Base-by-base conservation (phyloP, 53 echinoderm and acorn worm species). In the Actinopyga echinites region DNA sequence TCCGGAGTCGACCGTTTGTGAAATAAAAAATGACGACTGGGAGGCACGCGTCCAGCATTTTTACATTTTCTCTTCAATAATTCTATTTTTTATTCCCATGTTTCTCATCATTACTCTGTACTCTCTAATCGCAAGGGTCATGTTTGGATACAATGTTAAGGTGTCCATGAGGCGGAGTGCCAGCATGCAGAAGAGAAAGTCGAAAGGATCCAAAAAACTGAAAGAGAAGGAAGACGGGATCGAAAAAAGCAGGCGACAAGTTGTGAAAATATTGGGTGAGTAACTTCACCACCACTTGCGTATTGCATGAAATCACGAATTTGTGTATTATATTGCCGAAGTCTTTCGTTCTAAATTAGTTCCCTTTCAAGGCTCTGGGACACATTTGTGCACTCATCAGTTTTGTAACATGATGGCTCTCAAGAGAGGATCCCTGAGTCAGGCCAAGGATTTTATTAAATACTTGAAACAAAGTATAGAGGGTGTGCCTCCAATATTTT, bases 61-160 rank as follows among this genome's bases (percentile, higher is more conserved):
- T 31, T 88, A 95, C 79, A 82, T 92, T 26, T 88, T 84, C 30
- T 93, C 93, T 2, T 88, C 93, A 9, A 92, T 92, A 24, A 40
- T 97, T n/a, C 90, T 97, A 23, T 95, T 97, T 60, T 83, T 95
- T 32, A 80, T 94, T 17, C 99, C 99, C 7, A 97, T 97, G 99
- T 84, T 86, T 11, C 74, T 95, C 0, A 96, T 95, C 62, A 89
- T 86, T 12, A 88, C 92, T 0, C 83, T 96, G 29, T 97, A 97
- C 82, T 90, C 91, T 11, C 83, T 97, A 21, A 97, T 97, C 28
- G 99, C 99, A 29, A 88, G 93, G 23, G 94, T 92, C 24, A 62
- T 97, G 69, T 94, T 84, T 44, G 92, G 99, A 9, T 87, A 86
- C 56, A 88, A 94, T 63, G 66, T 89, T 35, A 84, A 89, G 58